Evolutionary conservation across 1,140 invertebrate species (phyloP).

Genomic region (Brachionus calyciflorus): DNA sequence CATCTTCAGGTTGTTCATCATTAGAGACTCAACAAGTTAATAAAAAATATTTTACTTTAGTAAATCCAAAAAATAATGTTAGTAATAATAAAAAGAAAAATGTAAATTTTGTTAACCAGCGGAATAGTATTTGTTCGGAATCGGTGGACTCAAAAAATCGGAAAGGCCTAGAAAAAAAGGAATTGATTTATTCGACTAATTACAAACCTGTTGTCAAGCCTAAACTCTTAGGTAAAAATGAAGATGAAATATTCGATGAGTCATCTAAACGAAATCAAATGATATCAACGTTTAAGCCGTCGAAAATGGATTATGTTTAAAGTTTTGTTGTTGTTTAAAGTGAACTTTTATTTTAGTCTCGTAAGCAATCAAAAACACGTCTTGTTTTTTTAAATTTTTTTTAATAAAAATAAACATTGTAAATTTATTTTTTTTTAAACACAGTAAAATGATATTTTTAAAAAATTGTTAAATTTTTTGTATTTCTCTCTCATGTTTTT

Average conservation of each 20-base stretch:
- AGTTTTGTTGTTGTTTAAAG: neutral
- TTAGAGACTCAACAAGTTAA: conserved; percentile 4
- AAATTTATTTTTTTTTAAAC: conserved; percentile 2
- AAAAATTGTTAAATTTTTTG: too few relatives aligned
- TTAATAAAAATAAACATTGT: too few relatives aligned
- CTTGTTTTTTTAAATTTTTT: neutral
- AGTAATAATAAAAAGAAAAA: conserved; percentile 10
- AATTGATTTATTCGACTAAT: conserved; percentile 21
- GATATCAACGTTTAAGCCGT: conserved; percentile 11
- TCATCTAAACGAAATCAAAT: neutral
- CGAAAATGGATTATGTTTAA: conserved; percentile 23
- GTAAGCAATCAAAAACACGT: neutral
- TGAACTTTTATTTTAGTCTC: neutral
- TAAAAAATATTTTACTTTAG: neutral
- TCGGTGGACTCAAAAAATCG: neutral
- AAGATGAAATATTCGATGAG: neutral
- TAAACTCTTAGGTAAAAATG: neutral
- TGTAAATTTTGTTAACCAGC: conserved; percentile 38
- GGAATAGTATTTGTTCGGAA: conserved; percentile 20
- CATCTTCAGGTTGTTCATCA: conserved; percentile 39
- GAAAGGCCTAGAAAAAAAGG: conserved; percentile 6
- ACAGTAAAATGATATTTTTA: too few relatives aligned
- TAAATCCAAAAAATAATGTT: neutral
- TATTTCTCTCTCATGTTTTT: too few relatives aligned
- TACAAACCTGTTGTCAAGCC: conserved; percentile 28